Evolutionary conservation across 2,888 invertebrate genomes (phyloP), one percentile per base, ranked within the genome.

Genomic region (Tipula helvola): DNA sequence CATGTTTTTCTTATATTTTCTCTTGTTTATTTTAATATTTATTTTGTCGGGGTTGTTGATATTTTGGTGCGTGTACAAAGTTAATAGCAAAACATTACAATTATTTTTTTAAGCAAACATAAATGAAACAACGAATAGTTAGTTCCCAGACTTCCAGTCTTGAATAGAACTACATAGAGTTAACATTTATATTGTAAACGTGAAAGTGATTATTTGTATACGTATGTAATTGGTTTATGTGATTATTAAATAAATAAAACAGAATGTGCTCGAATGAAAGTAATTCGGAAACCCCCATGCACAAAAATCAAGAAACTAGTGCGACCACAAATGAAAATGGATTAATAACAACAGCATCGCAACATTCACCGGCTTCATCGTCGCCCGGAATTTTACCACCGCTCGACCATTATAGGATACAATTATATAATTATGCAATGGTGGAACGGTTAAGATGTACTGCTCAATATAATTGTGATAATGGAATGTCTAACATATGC

Each of bases 361-460:
- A 12, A 41, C 57, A 36, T 12, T 42, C 71, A 10, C 71, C 71
- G 28, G 28, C 28, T 18, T 8, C 71, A 28, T 42, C 41, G 4
- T 12, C 57, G 12, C 36, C 86, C 5, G 71, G 71, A 2, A 41
- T 86, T 13, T 86, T 88, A 12, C 57, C 88, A 44, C 95, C 95
- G 16, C 92, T 95, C 88, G 97, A 97, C 90, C 96, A 97, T 90
- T 97, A 97, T 90, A 94, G 97, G 5, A 91, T 97, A 3, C 97
- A 97, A 89, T 93, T 97, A 0, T 97, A 97, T 91, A 97, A 97
- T 91, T 97, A 97, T 91, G 97, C 97, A 87, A 95, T 97, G 90
- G 96, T 96, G 8, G 97, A 97, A 90, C 93, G 97, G 0, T 92
- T 97, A 16, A 93, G 97, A 42, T 93, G 95, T 85, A 91, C 93